These are phyloP conservation scores for Dendrolimus pini DNA, from an alignment of 2,888 invertebrate genomes.

Conservation along the genomic window DNA sequence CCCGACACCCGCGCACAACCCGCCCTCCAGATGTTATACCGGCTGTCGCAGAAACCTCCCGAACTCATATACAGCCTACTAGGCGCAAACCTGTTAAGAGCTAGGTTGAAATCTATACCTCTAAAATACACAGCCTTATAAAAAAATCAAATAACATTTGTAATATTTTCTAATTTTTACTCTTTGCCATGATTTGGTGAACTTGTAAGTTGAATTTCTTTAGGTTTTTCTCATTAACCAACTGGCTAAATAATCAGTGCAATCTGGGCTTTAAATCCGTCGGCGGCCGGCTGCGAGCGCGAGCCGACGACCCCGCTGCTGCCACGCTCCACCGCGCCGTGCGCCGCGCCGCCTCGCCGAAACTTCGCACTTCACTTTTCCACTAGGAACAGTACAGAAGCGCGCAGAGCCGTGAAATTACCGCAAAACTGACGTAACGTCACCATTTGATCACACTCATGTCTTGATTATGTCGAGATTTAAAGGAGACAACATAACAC, in stretches of 20 bases:
- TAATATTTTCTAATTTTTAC: too few species aligned
- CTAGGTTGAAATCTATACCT: too few species aligned
- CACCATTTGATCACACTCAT: constrained; percentile 8
- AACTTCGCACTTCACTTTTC: constrained; percentile 74
- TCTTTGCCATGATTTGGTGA: too few species aligned
- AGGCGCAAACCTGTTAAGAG: constrained; percentile 1
- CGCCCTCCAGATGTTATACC: constrained; percentile 59
- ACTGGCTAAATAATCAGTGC: background rate
- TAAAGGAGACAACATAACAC: too few species aligned
- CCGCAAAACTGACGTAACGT: constrained; percentile 62
- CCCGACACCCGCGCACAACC: constrained; percentile 43
- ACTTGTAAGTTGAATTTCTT: too few species aligned
- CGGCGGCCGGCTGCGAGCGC: constrained; percentile 20
- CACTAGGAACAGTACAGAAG: constrained; percentile 60
- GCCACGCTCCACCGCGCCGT: constrained; percentile 55
- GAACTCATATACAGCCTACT: constrained; percentile 20
- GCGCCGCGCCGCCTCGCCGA: constrained; percentile 67
- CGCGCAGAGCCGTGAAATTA: constrained; percentile 66
- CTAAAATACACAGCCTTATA: too few species aligned
- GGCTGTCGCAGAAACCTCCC: constrained; percentile 45
- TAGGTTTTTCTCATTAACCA: background rate
- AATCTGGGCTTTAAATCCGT: background rate
- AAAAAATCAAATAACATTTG: too few species aligned
- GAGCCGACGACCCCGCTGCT: constrained; percentile 59
- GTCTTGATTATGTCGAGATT: constrained; percentile 6